Evolutionary conservation across 2,797 vertebrate genomes (phyloP).

Genomic region (Pseudocheirus occidentalis): DNA sequence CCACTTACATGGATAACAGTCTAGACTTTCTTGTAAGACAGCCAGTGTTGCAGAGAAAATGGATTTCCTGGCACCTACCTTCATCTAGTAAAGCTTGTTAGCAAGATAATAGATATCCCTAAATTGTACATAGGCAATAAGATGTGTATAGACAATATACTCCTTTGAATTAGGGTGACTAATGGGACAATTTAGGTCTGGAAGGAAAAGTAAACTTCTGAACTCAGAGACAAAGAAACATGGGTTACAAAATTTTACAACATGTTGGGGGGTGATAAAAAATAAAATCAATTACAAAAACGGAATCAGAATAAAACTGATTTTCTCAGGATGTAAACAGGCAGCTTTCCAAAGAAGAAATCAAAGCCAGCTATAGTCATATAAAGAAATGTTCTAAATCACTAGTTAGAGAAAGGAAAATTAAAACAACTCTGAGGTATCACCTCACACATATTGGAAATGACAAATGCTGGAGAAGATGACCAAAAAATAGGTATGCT

Average conservation of each 20-base stretch:
- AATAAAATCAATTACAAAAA: background rate
- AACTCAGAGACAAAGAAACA: background rate
- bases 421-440: background rate
- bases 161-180: background rate
- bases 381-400: background rate
- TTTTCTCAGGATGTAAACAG: background rate
- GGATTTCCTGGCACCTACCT: background rate
- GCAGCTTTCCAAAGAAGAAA: background rate
- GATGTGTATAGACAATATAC: background rate
- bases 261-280: background rate
- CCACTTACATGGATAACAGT: background rate
- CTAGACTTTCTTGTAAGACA: background rate
- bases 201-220: background rate
- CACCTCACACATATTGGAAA: background rate
- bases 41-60: background rate
- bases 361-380: background rate
- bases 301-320: background rate
- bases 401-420: background rate
- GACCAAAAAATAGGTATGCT: background rate
- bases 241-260: background rate
- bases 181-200: background rate
- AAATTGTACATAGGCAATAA: background rate
- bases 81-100: background rate
- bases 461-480: background rate
- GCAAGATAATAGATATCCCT: background rate